Percentiles rank a stretch among this genome's conserved stretches.
Evolutionary conservation across 2,797 vertebrate species (phyloP).

Genomic region (Momotus momota): DNA sequence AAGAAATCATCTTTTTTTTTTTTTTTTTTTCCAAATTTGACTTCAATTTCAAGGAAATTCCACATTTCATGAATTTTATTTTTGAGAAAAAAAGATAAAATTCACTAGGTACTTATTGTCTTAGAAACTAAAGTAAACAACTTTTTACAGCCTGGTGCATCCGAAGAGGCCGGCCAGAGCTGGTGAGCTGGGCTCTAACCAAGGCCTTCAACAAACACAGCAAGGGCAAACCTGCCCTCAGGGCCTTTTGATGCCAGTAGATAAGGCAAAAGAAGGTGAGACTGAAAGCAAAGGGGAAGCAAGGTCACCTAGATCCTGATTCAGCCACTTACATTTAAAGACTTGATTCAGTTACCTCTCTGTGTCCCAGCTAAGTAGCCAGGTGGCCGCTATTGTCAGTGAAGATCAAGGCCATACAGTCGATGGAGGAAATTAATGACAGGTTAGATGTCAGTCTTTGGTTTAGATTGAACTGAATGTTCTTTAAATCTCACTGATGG

Average conservation of each 20-base stretch:
- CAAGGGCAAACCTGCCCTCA: not conserved
- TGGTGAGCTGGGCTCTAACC: not conserved
- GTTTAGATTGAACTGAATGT: not conserved
- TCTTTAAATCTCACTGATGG: not conserved
- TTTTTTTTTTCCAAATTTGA: not conserved
- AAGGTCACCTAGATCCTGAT: not conserved
- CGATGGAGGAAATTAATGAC: not conserved
- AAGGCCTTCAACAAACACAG: not conserved
- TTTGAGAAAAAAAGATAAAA: not conserved
- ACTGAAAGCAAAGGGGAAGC: not conserved
- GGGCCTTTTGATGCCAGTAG: not conserved
- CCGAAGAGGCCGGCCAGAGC: not conserved
- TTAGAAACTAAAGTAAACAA: not conserved
- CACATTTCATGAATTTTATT: not conserved
- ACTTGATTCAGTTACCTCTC: not conserved
- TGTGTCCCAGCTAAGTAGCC: not conserved
- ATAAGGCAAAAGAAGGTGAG: not conserved
- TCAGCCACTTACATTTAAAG: not conserved
- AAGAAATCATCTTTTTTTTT: not conserved
- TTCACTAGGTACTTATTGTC: not conserved
- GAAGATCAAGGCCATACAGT: not conserved
- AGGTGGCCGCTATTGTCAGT: too few species aligned
- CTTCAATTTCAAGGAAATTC: not conserved
- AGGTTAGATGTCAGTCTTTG: not conserved
- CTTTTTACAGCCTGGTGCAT: rapidly evolving